These are phyloP conservation scores for Lerista edwardsae DNA, from an alignment of 2,797 vertebrate genomes.

Conservation along the genomic window DNA sequence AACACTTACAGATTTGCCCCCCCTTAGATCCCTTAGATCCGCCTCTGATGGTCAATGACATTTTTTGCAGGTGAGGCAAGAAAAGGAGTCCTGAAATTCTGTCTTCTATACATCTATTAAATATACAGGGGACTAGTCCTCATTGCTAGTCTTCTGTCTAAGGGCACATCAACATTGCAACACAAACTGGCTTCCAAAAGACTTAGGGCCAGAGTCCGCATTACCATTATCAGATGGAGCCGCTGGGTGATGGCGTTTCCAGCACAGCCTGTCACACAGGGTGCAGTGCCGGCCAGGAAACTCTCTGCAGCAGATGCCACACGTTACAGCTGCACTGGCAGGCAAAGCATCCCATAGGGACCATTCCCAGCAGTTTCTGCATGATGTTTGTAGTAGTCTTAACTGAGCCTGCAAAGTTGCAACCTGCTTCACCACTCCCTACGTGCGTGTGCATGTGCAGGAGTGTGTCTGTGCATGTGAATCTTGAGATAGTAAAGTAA, in stretches of 20 bases:
- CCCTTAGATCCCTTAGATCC: too few relatives aligned
- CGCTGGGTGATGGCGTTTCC: not conserved
- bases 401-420: too few relatives aligned
- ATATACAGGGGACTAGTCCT: not conserved
- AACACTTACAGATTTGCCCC: too few relatives aligned
- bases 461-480: too few relatives aligned
- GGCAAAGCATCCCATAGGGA: not conserved
- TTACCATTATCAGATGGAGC: not conserved
- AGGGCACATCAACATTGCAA: not conserved
- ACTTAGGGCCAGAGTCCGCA: not conserved
- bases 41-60: too few relatives aligned
- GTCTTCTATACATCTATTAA: not conserved
- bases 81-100: not conserved
- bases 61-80: not conserved
- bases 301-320: not conserved
- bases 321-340: not conserved
- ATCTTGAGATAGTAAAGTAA: too few relatives aligned
- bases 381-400: not conserved
- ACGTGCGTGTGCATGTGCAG: too few relatives aligned
- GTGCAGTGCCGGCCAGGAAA: not conserved
- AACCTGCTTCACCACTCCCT: too few relatives aligned
- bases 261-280: not conserved
- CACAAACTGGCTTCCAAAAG: not conserved
- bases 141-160: not conserved
- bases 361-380: not conserved